A percentile compares a stretch with the other conserved stretches of the same genome.
Evolutionary conservation across 1,140 invertebrate species (phyloP).

Genomic region (Plodia interpunctella): DNA sequence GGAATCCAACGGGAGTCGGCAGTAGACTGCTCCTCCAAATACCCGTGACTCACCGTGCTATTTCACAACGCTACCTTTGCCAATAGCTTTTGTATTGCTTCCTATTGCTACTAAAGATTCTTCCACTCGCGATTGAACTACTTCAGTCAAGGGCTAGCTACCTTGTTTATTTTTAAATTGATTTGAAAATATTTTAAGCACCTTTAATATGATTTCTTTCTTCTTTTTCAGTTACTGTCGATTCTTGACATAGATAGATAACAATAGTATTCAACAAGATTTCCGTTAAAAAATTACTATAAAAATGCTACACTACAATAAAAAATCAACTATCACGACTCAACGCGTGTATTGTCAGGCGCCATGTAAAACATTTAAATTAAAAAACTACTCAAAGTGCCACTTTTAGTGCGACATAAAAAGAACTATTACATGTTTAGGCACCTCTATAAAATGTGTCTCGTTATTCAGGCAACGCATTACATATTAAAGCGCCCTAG

Average conservation of each 20-base stretch:
- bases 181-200: neutral
- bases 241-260: too few relatives aligned
- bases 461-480: neutral
- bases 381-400: too few relatives aligned
- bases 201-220: too few relatives aligned
- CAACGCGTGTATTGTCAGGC: too few relatives aligned
- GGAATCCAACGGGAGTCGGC: conserved; percentile 24
- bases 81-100: conserved; percentile 72
- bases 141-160: neutral
- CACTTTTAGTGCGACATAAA: neutral
- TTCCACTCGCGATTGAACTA: conserved; percentile 16
- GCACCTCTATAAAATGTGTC: neutral
- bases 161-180: neutral
- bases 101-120: conserved; percentile 43
- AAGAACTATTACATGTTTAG: neutral
- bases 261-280: too few relatives aligned
- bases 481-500: conserved; percentile 15
- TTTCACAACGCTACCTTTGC: conserved; percentile 67
- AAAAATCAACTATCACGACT: too few relatives aligned
- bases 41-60: conserved; percentile 59
- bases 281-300: too few relatives aligned
- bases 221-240: too few relatives aligned
- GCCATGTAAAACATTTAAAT: too few relatives aligned
- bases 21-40: conserved; percentile 51
- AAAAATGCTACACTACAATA: too few relatives aligned